Evolutionary conservation across 2,113 vertebrate species (phyloP).

Genomic region (Chloebia gouldiae): DNA sequence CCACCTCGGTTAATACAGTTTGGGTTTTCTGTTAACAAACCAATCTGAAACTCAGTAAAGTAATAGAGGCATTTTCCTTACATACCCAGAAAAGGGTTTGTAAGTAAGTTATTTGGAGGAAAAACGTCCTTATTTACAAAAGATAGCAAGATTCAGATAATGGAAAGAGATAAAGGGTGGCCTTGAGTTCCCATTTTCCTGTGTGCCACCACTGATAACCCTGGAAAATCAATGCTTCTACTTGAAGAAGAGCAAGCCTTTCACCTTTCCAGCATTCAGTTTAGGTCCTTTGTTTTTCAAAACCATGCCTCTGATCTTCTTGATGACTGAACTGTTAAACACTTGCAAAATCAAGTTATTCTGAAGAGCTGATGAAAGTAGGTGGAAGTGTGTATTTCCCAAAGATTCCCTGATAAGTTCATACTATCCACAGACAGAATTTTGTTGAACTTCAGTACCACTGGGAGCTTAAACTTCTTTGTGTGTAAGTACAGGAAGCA

Average conservation of each 20-base stretch:
- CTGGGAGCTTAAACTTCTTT: slow-evolving; percentile 59
- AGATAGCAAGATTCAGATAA: slow-evolving; percentile 35
- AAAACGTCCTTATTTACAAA: slow-evolving; percentile 14
- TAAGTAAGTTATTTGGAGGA: slow-evolving; percentile 8
- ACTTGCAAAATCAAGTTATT: background rate
- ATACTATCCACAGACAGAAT: background rate
- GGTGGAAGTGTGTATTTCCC: background rate
- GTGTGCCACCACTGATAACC: slow-evolving; percentile 40
- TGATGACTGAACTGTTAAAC: background rate
- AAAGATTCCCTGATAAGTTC: background rate
- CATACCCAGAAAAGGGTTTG: background rate
- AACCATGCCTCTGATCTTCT: slow-evolving; percentile 9
- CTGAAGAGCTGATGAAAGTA: background rate
- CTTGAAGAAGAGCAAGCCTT: slow-evolving; percentile 30
- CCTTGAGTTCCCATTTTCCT: slow-evolving; percentile 46
- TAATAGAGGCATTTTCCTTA: slow-evolving; percentile 5
- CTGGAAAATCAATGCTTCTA: slow-evolving; percentile 49
- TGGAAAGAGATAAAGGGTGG: slow-evolving; percentile 26
- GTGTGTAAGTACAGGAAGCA: slow-evolving; percentile 69
- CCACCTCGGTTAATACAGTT: background rate
- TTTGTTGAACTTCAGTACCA: slow-evolving; percentile 35
- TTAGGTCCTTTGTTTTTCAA: slow-evolving; percentile 7
- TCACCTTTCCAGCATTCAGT: background rate
- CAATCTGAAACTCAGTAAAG: background rate
- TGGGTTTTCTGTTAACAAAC: slow-evolving; percentile 9